phyloP scores from a whole-genome alignment of 2,888 invertebrate species.

The Perithous albicinctus region DNA sequence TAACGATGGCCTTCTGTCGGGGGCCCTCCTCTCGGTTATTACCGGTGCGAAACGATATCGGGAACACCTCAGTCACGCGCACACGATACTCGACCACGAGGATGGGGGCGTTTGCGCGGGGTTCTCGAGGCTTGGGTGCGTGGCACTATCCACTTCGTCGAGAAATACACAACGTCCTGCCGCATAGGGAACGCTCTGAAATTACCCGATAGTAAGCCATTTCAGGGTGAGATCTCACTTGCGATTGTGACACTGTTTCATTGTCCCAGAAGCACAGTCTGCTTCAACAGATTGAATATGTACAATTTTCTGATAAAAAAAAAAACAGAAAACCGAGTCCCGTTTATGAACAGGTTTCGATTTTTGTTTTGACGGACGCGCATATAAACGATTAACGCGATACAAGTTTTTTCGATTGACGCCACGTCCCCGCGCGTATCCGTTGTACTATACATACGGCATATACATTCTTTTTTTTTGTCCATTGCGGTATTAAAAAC shows the following conservation, averaged over 20 bases:
- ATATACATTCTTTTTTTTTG: neutral
- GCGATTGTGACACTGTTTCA: slow-evolving; percentile 33
- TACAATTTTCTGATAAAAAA: slow-evolving; percentile 28
- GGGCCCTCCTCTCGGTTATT: slow-evolving; percentile 41
- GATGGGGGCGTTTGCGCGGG: neutral
- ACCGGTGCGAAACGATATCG: slow-evolving; percentile 56
- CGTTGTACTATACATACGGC: neutral
- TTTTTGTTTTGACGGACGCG: slow-evolving; percentile 29
- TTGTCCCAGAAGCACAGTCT: slow-evolving; percentile 5
- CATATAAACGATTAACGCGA: slow-evolving; percentile 28
- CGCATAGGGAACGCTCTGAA: slow-evolving; percentile 7
- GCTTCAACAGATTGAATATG: slow-evolving; percentile 3
- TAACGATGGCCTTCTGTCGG: slow-evolving; percentile 49
- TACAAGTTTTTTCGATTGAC: slow-evolving; percentile 13
- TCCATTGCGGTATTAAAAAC: slow-evolving; percentile 12
- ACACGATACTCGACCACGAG: slow-evolving; percentile 23
- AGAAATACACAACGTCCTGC: slow-evolving; percentile 24
- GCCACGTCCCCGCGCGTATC: slow-evolving; percentile 1
- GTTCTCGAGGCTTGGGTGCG: slow-evolving; percentile 19
- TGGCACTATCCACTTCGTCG: slow-evolving; percentile 21
- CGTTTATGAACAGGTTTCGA: slow-evolving; percentile 8
- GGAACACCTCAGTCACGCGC: slow-evolving; percentile 52
- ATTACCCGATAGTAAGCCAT: slow-evolving; percentile 35
- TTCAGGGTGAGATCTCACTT: slow-evolving; percentile 28
- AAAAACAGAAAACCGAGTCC: no score